Base-by-base conservation (phyloP, 2,113 vertebrate genomes). In the Isurus oxyrinchus region DNA sequence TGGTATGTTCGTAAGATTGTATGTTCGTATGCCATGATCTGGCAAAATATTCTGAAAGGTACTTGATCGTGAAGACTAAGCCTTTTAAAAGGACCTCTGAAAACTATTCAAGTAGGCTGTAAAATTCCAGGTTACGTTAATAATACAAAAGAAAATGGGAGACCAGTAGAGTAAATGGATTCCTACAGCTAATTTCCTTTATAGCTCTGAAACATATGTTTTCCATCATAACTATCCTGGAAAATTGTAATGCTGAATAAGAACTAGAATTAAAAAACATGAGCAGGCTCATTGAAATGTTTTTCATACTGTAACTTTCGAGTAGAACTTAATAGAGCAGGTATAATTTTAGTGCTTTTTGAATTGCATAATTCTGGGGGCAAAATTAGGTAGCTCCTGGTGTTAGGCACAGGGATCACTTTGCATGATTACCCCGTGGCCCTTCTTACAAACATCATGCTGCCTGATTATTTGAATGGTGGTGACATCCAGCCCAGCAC, bases 131-230 rank as follows among this genome's bases (percentile, higher is more conserved):
- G 44, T 44, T 84, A 19, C 79, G 44, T 84, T 84, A 87, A 25
- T 53, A 87, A 87, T 87, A 44, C 84, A 87, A 21, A 87, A 49
- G 84, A 87, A 87, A 87, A 87, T 87, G 84, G 19, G 84, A 53
- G 84, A 44, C 44, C 84, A 87, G 40, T 44, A 87, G 40, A 87
- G 53, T 87, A 87, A 87, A 87, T 87, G 21, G 84, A 53, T 87
- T 40, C 84, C 44, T 49, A 87, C 44, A 87, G 84, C 49, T 87
- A 49, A 87, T 53, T 87, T 87, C 84, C 84, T 87, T 87, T 87
- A 21, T 87, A 87, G 19, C 84, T 49, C 53, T 87, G 49, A 87
- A 87, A 49, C 84, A 87, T 87, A 44, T 87, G 86, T 88, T 88
- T 88, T 88, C 49, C 25, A 53, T 88, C 86, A 88, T 88, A 88